Base-by-base conservation (phyloP, 1,140 invertebrate genomes). In the Trichonephila clavipes region DNA sequence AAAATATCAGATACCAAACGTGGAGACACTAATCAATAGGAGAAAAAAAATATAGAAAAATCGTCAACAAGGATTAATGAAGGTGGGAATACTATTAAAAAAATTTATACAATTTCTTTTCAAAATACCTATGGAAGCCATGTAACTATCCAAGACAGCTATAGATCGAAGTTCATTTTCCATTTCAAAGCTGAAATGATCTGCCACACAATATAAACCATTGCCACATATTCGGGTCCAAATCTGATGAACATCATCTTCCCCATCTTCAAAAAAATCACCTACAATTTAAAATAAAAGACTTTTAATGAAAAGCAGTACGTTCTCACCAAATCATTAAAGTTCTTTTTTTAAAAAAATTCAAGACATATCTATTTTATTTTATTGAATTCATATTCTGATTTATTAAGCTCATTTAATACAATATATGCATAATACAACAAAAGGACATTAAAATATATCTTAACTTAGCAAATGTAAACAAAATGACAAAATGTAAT, bases 41-140 rank as follows among this genome's bases (percentile, higher is more conserved):
- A 51, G 34, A 81, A 93, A 92, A 14, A 86, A 7, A 59, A 87
- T 28, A 88, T 8, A 61, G 6, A n/a, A 44, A 69, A 16, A 24
- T 87, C 28, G 19, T 51, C 51, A 10, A 51, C 10, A 10, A 1
- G 0, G 10, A 12, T 10, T 12, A 51, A 5, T 51, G 10, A 10
- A 0, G 8, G 51, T 10, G 10, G 10, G 5, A 51, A 51, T 51
- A 51, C 51, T 3, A 51, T 51, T 7, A 51, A 51, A 51, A 85
- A n/a, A 51, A 85, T 18, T 77, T 77, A 51, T 58, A 18, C 81
- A 16, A n/a, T 59, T 10, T 51, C 34, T 51, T 51, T 61, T 12
- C 61, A 82, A 62, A 61, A 59, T 87, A 93, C 92, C 85, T 81
- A 72, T 88, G n/a, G 92, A 81, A 62, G 92, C 92, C 92, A 93